Evolutionary conservation across 2,888 invertebrate species (phyloP), one percentile per base, ranked within the genome.

Genomic region (Calameuta filiformis): DNA sequence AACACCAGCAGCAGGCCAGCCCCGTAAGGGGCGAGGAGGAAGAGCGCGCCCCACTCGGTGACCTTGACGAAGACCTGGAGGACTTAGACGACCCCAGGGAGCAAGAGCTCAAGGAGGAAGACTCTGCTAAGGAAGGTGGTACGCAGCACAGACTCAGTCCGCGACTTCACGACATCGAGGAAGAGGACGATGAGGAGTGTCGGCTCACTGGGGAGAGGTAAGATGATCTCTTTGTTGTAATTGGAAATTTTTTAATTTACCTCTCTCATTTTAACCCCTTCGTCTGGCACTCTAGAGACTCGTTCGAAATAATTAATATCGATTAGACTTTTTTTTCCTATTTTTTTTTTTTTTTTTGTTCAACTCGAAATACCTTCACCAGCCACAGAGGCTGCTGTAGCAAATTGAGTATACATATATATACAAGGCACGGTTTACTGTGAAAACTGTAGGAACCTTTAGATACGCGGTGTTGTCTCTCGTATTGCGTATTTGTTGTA

Each of bases 101-200:
- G 74, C 80, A 76, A 15, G 82, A 80, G 69, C 69, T 76, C 31
- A 87, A 85, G 69, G 87, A 86, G 74, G 89, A 87, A 75, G 87
- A 89, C n/a, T 83, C 73, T 73, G 78, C 83, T 9, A 79, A 81
- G 35, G 89, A 89, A 69, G 91, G 91, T 92, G 93, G 85, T 92
- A 94, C 87, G 92, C 94, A 89, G 93, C 94, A 87, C 91, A 93
- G 91, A 92, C 94, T 89, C 94, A 95, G 92, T 94, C 95, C 96
- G 76, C 95, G 96, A 80, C 93, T 96, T 83, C 96, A 96, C 85
- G 96, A 96, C 87, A 96, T 96, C 83, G 95, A 96, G 90, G 96
- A 96, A 90, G 96, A 96, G 91, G 96, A 96, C 92, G 95, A 95
- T 90, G 94, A 94, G 79, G 94, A 94, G 80, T 85, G 90, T 81